Evolutionary conservation across 35 echinoderm and acorn worm species (phyloP).

Genomic region (Heliocidaris erythrogramma): DNA sequence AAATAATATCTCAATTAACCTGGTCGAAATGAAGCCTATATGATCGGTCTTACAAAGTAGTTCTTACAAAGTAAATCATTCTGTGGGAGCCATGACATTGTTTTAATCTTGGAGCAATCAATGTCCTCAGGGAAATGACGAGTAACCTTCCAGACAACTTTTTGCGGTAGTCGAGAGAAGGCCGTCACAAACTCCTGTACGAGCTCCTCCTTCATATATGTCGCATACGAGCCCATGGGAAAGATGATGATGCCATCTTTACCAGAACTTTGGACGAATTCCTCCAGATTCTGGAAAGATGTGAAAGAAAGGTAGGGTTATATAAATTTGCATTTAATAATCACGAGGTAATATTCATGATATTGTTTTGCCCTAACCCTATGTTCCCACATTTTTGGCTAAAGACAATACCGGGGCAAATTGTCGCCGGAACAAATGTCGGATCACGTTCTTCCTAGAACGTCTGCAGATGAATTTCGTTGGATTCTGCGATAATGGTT

Average conservation of each 20-base stretch:
- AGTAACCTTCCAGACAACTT: slow-evolving; percentile 58
- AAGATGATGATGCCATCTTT: slow-evolving; percentile 72
- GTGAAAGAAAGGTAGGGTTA: background rate
- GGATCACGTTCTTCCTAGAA: too few relatives aligned
- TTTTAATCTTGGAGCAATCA: slow-evolving; percentile 40
- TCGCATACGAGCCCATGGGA: slow-evolving; percentile 63
- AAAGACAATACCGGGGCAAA: too few relatives aligned
- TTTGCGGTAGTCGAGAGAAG: slow-evolving; percentile 69
- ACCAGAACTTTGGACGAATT: slow-evolving; percentile 63
- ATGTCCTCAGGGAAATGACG: background rate
- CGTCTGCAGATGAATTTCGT: too few relatives aligned
- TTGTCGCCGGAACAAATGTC: too few relatives aligned
- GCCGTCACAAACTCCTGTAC: slow-evolving; percentile 56
- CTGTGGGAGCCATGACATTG: slow-evolving; percentile 73
- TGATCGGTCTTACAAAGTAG: too few relatives aligned
- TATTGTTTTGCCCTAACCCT: too few relatives aligned
- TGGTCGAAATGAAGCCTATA: too few relatives aligned
- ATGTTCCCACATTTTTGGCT: too few relatives aligned
- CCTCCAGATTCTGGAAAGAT: slow-evolving; percentile 54
- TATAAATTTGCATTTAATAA: too few relatives aligned
- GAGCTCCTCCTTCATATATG: slow-evolving; percentile 62
- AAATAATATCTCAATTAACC: too few relatives aligned
- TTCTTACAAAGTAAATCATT: slow-evolving; percentile 76
- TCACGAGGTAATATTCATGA: too few relatives aligned
- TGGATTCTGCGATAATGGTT: too few relatives aligned